Evolutionary conservation across 2,888 invertebrate genomes (phyloP).

Genomic region (Hyles lineata): DNA sequence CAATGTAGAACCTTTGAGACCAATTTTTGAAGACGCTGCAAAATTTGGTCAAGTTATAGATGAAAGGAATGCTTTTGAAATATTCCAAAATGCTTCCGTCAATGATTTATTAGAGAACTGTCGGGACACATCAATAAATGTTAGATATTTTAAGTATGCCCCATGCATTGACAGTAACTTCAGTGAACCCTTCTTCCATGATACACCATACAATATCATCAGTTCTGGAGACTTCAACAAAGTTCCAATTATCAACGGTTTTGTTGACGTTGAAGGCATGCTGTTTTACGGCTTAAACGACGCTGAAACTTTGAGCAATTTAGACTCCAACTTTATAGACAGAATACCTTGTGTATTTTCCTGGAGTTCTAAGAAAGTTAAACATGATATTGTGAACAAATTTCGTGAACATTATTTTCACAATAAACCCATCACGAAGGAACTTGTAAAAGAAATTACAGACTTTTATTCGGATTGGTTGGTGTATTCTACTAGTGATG

Average conservation of each 20-base stretch:
- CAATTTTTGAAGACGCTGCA: conserved; percentile 63
- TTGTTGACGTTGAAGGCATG: conserved; percentile 66
- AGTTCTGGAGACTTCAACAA: conserved; percentile 66
- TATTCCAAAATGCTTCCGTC: conserved; percentile 56
- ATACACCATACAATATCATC: conserved; percentile 68
- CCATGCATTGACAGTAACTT: conserved; percentile 69
- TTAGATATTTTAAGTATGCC: conserved; percentile 71
- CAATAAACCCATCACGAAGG: conserved; percentile 48
- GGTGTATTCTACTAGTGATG: conserved; percentile 59
- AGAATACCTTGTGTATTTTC: conserved; percentile 71
- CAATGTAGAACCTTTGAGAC: conserved; percentile 59
- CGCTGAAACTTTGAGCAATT: conserved; percentile 56
- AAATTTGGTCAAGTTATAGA: conserved; percentile 56
- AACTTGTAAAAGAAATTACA: conserved; percentile 52
- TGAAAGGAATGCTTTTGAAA: conserved; percentile 57
- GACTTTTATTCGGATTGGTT: conserved; percentile 73
- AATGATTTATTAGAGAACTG: conserved; percentile 59
- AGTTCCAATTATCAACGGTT: conserved; percentile 71
- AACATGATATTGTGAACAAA: conserved; percentile 54
- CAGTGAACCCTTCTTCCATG: conserved; percentile 67
- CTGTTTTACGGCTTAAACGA: conserved; percentile 69
- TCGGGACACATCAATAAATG: conserved; percentile 61
- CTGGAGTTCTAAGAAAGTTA: conserved; percentile 61
- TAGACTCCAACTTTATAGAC: conserved; percentile 62
- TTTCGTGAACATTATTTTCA: conserved; percentile 70